Evolutionary conservation across 2,797 vertebrate species (phyloP), one percentile per base, ranked within the genome.

Genomic region (Ciconia nigra): DNA sequence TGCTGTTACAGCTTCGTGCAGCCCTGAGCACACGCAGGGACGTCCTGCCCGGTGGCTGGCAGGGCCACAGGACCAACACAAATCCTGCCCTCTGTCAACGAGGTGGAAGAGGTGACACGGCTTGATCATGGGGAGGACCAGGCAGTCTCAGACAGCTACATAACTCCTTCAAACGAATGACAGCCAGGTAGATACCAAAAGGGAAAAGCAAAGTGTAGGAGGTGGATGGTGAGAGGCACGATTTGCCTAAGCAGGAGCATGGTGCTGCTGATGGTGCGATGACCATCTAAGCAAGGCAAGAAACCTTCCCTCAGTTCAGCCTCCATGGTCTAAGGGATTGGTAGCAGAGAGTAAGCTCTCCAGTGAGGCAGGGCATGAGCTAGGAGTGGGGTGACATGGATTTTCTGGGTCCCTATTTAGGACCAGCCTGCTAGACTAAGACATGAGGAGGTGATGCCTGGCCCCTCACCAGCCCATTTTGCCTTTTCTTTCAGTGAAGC

Each of bases 11-110:
- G 19, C 18, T 35, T 66, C 0, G 0, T 18, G 28, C 15, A 77
- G 26, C 47, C 58, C 55, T 0, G 0, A 54, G 65, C 1, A 12
- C 3, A 6, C 26, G 29, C 33, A 21, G 44, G 31, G 44, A 39
- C 6, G 3, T 5, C 57, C 21, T 80, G 44, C 37, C 39, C 10
- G 0, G 18, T 41, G 39, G 18, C 59, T 26, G 44, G 39, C n/a
- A 52, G 39, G 28, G 37, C 47, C 76, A 57, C 17, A 51, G n/a
- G 44, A 71, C 15, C 61, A 37, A 39, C 24, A 25, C 37, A 46
- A 54, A 44, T 44, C 69, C 41, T 37, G 16, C 8, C 41, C 20
- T 37, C n/a, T 39, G 22, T 21, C 42, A 74, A 0, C 0, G 1
- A 22, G 10, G 9, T 22, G 41, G 49, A 25, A 26, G 13, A 74